phyloP scores from a whole-genome alignment of 2,888 invertebrate species.

The Aradus depressus region DNA sequence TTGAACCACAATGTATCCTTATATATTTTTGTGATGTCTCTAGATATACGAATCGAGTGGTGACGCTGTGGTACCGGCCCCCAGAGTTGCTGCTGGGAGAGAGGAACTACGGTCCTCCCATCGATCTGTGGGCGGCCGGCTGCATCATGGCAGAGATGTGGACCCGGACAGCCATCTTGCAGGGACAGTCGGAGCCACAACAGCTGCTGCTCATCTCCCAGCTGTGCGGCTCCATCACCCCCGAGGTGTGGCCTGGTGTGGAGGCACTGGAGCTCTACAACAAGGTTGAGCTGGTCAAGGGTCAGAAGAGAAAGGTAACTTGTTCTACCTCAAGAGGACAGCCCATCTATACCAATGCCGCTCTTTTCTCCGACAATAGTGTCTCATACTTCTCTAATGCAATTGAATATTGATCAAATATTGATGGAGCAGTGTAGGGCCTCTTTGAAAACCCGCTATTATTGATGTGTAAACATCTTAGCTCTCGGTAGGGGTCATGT shows the following conservation, averaged over 20 bases:
- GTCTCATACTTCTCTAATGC: no score
- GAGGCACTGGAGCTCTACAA: constrained; percentile 77
- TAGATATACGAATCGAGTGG: constrained; percentile 94
- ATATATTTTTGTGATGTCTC: no score
- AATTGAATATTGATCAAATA: no score
- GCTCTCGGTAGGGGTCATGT: no score
- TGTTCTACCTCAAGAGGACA: no score
- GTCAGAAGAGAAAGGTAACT: constrained; percentile 71
- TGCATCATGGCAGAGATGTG: constrained; percentile 99
- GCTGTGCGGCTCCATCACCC: constrained; percentile 89
- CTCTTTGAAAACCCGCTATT: no score
- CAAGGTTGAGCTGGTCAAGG: constrained; percentile 76
- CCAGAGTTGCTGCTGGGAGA: constrained; percentile 64
- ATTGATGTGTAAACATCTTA: no score
- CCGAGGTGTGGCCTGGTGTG: constrained; percentile 88
- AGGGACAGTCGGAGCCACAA: constrained; percentile 92
- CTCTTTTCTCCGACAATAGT: no score
- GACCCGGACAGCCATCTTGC: constrained; percentile 85
- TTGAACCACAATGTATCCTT: no score
- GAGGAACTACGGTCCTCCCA: constrained; percentile 90
- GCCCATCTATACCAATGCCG: no score
- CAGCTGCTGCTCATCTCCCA: constrained; percentile 90
- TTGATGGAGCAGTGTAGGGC: no score
- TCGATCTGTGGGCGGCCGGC: constrained; percentile 95
- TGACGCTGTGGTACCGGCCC: constrained; percentile 88